Evolutionary conservation across 1,140 invertebrate species (phyloP), one percentile per base, ranked within the genome.

Genomic region (Bombus impatiens): DNA sequence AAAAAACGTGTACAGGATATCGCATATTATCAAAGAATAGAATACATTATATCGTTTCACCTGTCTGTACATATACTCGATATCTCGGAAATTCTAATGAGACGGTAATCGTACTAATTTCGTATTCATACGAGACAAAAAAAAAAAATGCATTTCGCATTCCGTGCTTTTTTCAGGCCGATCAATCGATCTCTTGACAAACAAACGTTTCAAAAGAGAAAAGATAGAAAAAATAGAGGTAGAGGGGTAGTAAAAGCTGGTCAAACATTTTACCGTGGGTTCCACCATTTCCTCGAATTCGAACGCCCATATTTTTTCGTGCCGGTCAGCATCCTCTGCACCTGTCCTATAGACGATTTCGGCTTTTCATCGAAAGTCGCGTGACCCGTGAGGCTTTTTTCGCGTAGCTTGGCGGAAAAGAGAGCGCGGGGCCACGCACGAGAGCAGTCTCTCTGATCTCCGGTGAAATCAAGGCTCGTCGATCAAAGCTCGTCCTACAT

Each of bases 401-500:
- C 53, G 70, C 78, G 32, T 53, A 68, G 70, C 62, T 40, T 40
- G 37, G 12, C 32, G 71, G 74, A 35, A 71, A 80, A 80, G 67
- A 62, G 77, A 42, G 35, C 25, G 28, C 8, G 12, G 76, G 37
- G 15, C 57, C 53, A 78, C 76, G 76, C 76, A 78, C 71, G 76
- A 42, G 35, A 32, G 32, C 47, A 42, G 57, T n/a, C 57, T 25
- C 68, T 85, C 83, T 72, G 83, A 85, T 80, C 83, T 72, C n/a
- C 40, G 77, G 83, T 35, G 62, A 80, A 79, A 84, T 84, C 82
- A 84, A 85, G 83, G 77, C 57, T 37, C 77, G 77, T 42, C 83
- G 83, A 85, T 85, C 83, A 79, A 85, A 85, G 83, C 83, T 44
- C 77, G 83, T 2, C 83, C 83, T 85, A 85, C 77, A 85, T 85